Evolutionary conservation across 1,140 invertebrate genomes (phyloP).

Genomic region (Chironomus striatipennis): DNA sequence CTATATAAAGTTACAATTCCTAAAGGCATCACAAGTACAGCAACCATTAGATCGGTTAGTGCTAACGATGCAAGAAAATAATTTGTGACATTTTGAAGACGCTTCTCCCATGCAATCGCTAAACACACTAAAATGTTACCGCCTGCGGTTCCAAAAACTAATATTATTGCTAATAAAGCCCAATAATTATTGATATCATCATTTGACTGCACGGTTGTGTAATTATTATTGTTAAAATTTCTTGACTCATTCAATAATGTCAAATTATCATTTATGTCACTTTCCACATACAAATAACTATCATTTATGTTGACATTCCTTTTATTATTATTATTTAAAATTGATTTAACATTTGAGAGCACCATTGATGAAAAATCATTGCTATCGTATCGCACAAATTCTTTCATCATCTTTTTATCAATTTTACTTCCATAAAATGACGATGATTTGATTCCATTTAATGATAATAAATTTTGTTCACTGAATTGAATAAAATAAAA

Average conservation of each 20-base stretch:
- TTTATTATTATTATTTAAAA: neutral
- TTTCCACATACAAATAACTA: neutral
- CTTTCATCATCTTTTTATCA: neutral
- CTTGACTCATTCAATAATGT: neutral
- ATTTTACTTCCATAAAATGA: neutral
- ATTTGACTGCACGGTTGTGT: too few species aligned
- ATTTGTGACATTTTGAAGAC: conserved; percentile 92
- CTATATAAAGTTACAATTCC: conserved; percentile 68
- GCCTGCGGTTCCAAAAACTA: conserved; percentile 78
- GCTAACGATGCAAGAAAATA: conserved; percentile 94
- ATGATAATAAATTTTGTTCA: neutral
- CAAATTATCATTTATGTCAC: neutral
- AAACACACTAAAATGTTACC: conserved; percentile 92
- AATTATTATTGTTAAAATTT: neutral
- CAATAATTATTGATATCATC: conserved; percentile 52
- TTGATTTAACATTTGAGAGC: neutral
- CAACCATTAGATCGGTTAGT: conserved; percentile 90
- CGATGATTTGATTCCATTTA: conserved; percentile 1
- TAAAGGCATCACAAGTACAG: conserved; percentile 83
- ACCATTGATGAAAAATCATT: neutral
- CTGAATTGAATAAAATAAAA: too few species aligned
- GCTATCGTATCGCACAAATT: neutral
- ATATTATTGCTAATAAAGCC: conserved; percentile 63
- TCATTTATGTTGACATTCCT: neutral
- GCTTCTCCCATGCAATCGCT: conserved; percentile 78